Base-by-base conservation (phyloP, 2,797 vertebrate species). In the Myotis planiceps region DNA sequence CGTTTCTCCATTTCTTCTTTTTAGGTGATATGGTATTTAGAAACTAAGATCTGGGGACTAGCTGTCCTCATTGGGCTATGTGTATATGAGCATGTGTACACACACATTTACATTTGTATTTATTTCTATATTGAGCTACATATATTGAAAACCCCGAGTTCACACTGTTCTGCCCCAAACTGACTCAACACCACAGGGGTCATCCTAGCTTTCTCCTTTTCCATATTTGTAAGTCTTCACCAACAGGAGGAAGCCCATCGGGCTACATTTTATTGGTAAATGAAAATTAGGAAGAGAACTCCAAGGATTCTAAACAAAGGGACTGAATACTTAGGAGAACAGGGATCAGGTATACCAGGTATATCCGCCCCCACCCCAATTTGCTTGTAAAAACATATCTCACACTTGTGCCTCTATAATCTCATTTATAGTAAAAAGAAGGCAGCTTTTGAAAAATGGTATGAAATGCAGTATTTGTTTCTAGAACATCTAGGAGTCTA, bases 381-480 rank as follows among this genome's bases (percentile, higher is more conserved):
- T 85, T 81, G 34, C 51, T 81, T n/a, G 0, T 63, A 65, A 71
- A 83, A 93, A 39, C 15, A n/a, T 69, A 49, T 25, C 58, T 93
- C 65, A 79, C 65, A 51, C 13, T n/a, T 74, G 19, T 69, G 19
- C 37, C 32, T 82, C 60, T 80, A 65, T 7, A 39, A 49, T 75
- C 27, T 10, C 45, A 87, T 53, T 79, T 49, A n/a, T 9, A 55
- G 66, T 63, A 71, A 53, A 80, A 95, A 83, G 12, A 27, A 45
- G 42, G 15, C n/a, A 90, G 37, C 34, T n/a, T 4, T 21, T 71
- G 25, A 55, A 55, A 63, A 92, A 79, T 69, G 32, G 42, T 66
- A 65, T n/a, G 34, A 89, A 91, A 78, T 69, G 51, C 49, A 55
- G 7, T 39, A 88, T 85, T 71, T 86, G 39, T 91, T 92, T 94